Evolutionary conservation across 2,113 vertebrate species (phyloP), one percentile per base, ranked within the genome.

Genomic region (Parotia lawesii): DNA sequence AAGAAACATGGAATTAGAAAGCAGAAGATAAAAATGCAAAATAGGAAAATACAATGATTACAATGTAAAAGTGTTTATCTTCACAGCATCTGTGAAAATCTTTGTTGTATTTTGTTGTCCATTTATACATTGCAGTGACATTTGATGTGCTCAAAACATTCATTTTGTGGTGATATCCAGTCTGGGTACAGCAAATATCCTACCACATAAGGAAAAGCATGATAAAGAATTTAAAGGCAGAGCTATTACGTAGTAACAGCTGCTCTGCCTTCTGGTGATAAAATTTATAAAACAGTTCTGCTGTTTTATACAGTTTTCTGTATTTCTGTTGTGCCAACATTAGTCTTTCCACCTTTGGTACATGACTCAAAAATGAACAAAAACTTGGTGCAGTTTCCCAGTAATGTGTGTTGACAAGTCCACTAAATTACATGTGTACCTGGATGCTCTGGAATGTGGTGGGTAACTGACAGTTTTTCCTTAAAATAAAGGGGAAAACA

Each of bases 281-380:
- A 44, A 57, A 88, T 85, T 91, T 94, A 91, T 67, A 75, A 89
- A 95, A 76, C 23, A 65, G 22, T 54, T 83, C 9, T 57, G 14
- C 66, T 22, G 50, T n/a, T n/a, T n/a, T n/a, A n/a, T n/a, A n/a
- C n/a, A n/a, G 3, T 35, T 89, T 93, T 65, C 44, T 81, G 21
- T 92, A 9, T 88, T 77, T 87, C 85, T 84, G 7, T 77, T 96
- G 54, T 92, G 78, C 82, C 74, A 88, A 54, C 25, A 48, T 61
- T 54, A 85, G 42, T 85, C 85, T 95, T 95, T 96, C 50, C 40
- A 82, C 33, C n/a, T 93, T 74, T 87, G 40, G 29, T 80, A 56
- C 19, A 65, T 61, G 47, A 73, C 47, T 80, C 58, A 23, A 91
- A 96, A 96, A 94, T 65, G 24, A 96, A 92, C 47, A 53, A 89